Base-by-base conservation (phyloP, 2,888 invertebrate genomes). In the Eilema caniola region DNA sequence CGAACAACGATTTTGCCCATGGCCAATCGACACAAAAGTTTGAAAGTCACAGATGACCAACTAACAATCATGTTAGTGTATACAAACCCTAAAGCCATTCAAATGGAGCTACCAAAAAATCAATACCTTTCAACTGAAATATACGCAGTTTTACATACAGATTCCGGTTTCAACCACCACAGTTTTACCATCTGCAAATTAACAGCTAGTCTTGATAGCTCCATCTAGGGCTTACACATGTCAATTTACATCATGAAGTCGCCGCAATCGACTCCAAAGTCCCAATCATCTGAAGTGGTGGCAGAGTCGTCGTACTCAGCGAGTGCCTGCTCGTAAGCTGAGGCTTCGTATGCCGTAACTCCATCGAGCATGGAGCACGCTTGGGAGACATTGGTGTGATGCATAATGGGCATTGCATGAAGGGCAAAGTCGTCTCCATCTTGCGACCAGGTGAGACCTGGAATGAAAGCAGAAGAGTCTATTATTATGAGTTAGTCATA, bases 181-280 rank as follows among this genome's bases (percentile, higher is more conserved):
- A 53, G 24, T 41, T 41, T 37, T 10, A 62, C 16, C 41, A 20
- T 41, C 41, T 37, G 41, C 16, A 62, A 25, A 25, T 41, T 25
- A 20, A 16, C 37, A 41, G 24, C 14, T 64, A 11, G 20, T 57
- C 28, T 65, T 65, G 31, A 16, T 33, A 33, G 66, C 57, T 57
- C 33, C 57, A 59, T 25, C 41, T 60, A 59, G 41, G 14, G 25
- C 24, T 37, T 23, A 62, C 0, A 62, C 25, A 47, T 62, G 23
- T 23, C 8, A 28, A 25, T 57, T 89, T 96, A 97, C 95, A 97
- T 96, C 95, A 96, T 96, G 86, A 97, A 97, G 83, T 97, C 97
- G 0, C 97, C 97, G 86, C 97, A 97, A 87, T 97, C 97, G 75
- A 97, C 96, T 61, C 97, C 96, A 74, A 96, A 96, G 87, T 97